A percentile compares a stretch with the other conserved stretches of the same genome.
These are phyloP conservation scores for Temnothorax curvispinosus DNA, from an alignment of 1,140 invertebrate species.

Conservation along the genomic window DNA sequence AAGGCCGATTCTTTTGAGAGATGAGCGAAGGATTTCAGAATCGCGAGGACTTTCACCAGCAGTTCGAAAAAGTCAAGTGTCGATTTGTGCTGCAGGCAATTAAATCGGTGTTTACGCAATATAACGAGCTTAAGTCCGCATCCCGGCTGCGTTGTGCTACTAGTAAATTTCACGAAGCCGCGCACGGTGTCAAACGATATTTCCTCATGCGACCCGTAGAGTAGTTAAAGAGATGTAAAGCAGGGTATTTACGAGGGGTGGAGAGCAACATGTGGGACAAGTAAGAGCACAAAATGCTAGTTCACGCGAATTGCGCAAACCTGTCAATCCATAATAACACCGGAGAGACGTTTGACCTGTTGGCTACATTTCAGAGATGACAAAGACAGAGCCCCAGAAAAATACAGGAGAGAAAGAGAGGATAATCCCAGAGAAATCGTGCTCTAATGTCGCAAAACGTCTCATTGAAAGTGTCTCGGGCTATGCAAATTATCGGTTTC, in stretches of 20 bases:
- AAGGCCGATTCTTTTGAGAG: background rate
- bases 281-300: background rate
- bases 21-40: background rate
- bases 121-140: background rate
- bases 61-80: slow-evolving; percentile 25
- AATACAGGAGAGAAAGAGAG: background rate
- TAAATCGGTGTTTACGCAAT: slow-evolving; percentile 23
- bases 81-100: slow-evolving; percentile 29
- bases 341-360: background rate
- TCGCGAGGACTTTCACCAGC: slow-evolving; percentile 15
- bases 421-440: background rate
- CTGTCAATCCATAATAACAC: background rate
- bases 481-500: slow-evolving; percentile 26
- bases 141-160: background rate
- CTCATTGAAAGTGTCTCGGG: background rate
- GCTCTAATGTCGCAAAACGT: background rate
- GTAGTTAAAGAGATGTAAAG: background rate
- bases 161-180: background rate
- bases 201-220: background rate
- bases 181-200: background rate
- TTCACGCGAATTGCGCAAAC: slow-evolving; percentile 15
- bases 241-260: background rate
- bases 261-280: background rate
- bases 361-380: background rate
- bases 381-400: background rate